Conservation (phyloP, 2,797 vertebrate genomes). For the Bovichtus diacanthus region DNA sequence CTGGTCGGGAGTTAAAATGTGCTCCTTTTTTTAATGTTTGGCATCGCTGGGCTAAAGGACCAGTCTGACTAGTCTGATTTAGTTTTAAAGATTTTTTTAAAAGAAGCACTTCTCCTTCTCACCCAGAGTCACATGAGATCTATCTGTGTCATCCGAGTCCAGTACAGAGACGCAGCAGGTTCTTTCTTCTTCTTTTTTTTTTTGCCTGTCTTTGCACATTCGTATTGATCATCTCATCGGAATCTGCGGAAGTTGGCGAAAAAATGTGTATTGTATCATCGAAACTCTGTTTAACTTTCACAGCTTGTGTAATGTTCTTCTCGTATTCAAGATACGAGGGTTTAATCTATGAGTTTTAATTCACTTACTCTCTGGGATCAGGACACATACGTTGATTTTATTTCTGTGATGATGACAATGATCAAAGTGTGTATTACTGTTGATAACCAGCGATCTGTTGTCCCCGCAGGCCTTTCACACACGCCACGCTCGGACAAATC, state of each 20-base stretch:
- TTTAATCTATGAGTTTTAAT: not conserved
- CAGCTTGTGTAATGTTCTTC: not conserved
- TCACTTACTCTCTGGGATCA: not conserved
- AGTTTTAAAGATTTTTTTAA: too few species aligned
- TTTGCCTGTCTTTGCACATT: not conserved
- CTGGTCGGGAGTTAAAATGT: not conserved
- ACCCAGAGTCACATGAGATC: constrained; percentile 14
- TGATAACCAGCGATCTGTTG: not conserved
- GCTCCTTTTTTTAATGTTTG: too few species aligned
- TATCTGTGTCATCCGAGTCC: not conserved
- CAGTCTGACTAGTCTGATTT: too few species aligned
- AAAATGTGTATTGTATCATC: not conserved
- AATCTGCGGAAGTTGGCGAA: constrained; percentile 7
- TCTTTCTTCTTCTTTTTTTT: too few species aligned
- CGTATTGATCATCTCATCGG: not conserved
- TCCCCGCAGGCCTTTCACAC: constrained; percentile 89
- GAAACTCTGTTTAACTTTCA: not conserved
- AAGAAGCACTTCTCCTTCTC: not conserved
- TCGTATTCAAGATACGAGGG: not conserved
- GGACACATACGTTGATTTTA: not conserved
- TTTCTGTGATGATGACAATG: too few species aligned
- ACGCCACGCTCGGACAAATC: constrained; percentile 89
- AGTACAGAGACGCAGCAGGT: not conserved
- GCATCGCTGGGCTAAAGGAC: not conserved
- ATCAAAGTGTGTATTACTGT: too few species aligned